These are phyloP conservation scores for Leptinotarsa tumamoca DNA, from an alignment of 2,888 invertebrate species.

Conservation along the genomic window DNA sequence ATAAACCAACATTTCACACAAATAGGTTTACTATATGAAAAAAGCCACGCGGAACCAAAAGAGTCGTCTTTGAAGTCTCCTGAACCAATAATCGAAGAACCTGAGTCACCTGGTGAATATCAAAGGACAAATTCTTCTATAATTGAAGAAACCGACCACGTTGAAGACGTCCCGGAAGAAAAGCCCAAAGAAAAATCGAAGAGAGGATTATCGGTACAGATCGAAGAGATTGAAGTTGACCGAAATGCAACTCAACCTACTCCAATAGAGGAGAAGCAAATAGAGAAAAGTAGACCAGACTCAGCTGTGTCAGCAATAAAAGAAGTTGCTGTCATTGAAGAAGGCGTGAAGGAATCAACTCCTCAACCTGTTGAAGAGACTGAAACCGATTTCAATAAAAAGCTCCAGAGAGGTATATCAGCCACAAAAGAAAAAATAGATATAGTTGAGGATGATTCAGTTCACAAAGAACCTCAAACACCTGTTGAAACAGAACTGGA, in stretches of 20 bases:
- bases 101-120: slow-evolving; percentile 49
- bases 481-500: slow-evolving; percentile 27
- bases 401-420: slow-evolving; percentile 58
- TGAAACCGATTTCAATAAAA: slow-evolving; percentile 50
- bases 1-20: slow-evolving; percentile 40
- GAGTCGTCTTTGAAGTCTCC: slow-evolving; percentile 46
- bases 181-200: slow-evolving; percentile 49
- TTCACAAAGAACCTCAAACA: slow-evolving; percentile 30
- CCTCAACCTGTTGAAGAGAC: slow-evolving; percentile 47
- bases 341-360: slow-evolving; percentile 35
- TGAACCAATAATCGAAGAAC: slow-evolving; percentile 58
- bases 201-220: slow-evolving; percentile 54
- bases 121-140: slow-evolving; percentile 47
- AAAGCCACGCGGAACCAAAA: slow-evolving; percentile 53
- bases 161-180: slow-evolving; percentile 46
- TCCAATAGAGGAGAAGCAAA: slow-evolving; percentile 35
- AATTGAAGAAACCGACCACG: slow-evolving; percentile 52
- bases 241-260: slow-evolving; percentile 44
- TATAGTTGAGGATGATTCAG: slow-evolving; percentile 38
- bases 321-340: slow-evolving; percentile 42
- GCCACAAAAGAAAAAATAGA: slow-evolving; percentile 50
- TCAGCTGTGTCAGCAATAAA: slow-evolving; percentile 37
- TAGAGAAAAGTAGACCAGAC: slow-evolving; percentile 23
- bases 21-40: slow-evolving; percentile 53
- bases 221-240: slow-evolving; percentile 58